Evolutionary conservation across 2,113 vertebrate genomes (phyloP), one percentile per base, ranked within the genome.

Genomic region (Myiopsitta monachus): DNA sequence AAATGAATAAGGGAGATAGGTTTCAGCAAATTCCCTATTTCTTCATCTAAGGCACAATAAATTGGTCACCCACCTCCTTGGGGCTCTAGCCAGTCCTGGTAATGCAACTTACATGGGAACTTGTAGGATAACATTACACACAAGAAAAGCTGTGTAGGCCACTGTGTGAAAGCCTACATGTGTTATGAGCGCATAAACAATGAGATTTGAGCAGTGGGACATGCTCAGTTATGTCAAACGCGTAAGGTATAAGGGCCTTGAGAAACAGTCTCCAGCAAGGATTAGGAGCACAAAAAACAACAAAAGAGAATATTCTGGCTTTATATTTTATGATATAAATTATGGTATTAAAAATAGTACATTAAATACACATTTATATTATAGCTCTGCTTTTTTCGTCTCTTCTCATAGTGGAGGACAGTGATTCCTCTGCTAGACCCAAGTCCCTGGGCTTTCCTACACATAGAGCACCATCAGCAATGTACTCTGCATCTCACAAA

Each of bases 401-500:
- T 47, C 27, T 64, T 44, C 36, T 5, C 2, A 11, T 54, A 22
- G 7, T 26, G 18, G 13, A 70, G 41, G 18, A 31, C 9, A 54
- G 17, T n/a, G 10, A 3, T 51, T 31, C 24, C 19, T 59, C 66
- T 28, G 8, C 19, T n/a, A 49, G 43, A 30, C 5, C 3, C 1
- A 9, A 33, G 6, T 17, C 11, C 7, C 14, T 33, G 16, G 24
- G 18, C 2, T 85, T 80, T 66, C 49, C 33, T 24, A 0, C 21
- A 6, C 11, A 14, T 2, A 6, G 7, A 91, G 18, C 8, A 39
- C 14, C 22, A 17, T n/a, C 46, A 77, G 21, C 28, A 15, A 4
- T 0, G 1, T 2, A 2, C 12, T 68, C 39, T 2, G 41, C 14
- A 64, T 27, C n/a, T 23, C 38, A 36, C 5, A 41, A 36, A 66